Conservation (phyloP, 2,113 vertebrate species). For the Helogale parvula region DNA sequence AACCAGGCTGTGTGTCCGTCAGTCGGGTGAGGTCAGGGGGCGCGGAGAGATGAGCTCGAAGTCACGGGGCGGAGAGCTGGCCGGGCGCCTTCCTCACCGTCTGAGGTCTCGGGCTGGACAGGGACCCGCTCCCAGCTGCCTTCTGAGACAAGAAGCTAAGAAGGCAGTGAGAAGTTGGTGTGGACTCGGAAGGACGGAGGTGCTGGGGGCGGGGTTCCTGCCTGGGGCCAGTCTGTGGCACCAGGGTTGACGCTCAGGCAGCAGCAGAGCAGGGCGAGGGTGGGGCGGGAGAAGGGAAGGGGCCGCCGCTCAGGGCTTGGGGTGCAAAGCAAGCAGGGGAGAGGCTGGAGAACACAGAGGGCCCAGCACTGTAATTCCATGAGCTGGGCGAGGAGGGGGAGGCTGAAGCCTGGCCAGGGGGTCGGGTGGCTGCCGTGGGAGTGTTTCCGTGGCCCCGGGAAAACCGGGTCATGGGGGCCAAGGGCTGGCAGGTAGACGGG, state of each 20-base stretch:
- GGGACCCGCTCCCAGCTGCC: neutral
- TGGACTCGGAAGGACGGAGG: neutral
- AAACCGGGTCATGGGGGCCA: neutral
- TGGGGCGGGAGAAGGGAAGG: neutral
- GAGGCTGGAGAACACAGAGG: neutral
- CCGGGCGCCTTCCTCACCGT: neutral
- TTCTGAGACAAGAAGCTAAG: neutral
- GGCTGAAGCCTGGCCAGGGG: neutral
- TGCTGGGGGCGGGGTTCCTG: neutral
- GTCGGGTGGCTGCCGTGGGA: neutral
- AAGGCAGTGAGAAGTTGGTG: neutral
- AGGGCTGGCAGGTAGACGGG: neutral
- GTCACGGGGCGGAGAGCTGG: neutral
- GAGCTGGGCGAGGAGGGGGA: neutral
- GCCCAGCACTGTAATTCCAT: neutral
- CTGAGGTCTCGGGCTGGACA: neutral
- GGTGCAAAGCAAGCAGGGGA: neutral
- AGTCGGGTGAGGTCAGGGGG: neutral
- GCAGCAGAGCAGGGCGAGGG: neutral
- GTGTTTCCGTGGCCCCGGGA: neutral
- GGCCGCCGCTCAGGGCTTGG: neutral
- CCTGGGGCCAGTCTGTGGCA: neutral
- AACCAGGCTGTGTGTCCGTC: neutral
- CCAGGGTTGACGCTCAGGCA: neutral
- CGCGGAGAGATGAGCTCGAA: neutral